phyloP scores from a whole-genome alignment of 2,888 invertebrate genomes.

The Parelbella ahira region DNA sequence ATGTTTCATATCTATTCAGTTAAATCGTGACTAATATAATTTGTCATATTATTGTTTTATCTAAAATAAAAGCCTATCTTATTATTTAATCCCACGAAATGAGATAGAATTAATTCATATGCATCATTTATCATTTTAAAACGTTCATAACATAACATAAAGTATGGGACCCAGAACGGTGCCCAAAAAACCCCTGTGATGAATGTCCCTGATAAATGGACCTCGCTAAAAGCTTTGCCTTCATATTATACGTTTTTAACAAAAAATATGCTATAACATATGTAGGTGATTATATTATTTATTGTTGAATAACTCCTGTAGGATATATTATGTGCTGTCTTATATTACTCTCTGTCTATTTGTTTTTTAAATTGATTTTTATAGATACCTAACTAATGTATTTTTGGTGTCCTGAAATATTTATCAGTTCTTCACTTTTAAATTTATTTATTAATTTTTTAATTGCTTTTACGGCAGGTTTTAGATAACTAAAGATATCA shows the following conservation, averaged over 20 bases:
- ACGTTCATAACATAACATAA: conserved; percentile 18
- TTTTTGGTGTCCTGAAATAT: not conserved
- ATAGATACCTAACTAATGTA: no score
- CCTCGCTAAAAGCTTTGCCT: conserved; percentile 22
- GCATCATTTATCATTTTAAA: conserved; percentile 25
- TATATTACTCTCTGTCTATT: no score
- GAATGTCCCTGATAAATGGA: conserved; percentile 27
- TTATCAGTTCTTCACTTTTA: no score
- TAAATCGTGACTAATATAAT: no score
- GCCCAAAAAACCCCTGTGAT: conserved; percentile 25
- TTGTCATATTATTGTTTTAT: no score
- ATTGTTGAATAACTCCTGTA: conserved; percentile 4
- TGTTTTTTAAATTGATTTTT: no score
- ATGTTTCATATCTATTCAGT: no score
- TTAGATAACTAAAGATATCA: no score
- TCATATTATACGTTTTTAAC: conserved; percentile 13
- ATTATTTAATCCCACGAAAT: conserved; percentile 22
- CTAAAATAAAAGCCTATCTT: no score
- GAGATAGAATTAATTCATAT: conserved; percentile 21
- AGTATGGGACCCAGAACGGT: conserved; percentile 23
- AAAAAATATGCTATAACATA: conserved; percentile 17
- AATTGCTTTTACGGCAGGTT: no score
- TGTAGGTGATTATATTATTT: conserved; percentile 22
- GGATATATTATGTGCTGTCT: no score
- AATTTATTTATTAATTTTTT: no score